phyloP scores from a whole-genome alignment of 2,797 vertebrate species.

The Pampus argenteus region DNA sequence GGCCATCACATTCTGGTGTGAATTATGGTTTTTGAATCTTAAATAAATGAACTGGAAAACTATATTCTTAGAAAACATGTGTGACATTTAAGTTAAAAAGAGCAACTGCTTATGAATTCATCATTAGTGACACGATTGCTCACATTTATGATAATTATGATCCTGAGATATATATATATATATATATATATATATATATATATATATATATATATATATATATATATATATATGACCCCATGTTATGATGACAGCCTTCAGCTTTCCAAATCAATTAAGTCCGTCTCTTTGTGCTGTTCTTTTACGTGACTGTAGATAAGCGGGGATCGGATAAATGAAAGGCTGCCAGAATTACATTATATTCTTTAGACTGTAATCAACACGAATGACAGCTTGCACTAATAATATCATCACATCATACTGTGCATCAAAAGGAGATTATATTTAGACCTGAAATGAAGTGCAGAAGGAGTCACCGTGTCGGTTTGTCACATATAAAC shows the following conservation, averaged over 20 bases:
- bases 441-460: conserved; percentile 14
- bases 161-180: conserved; percentile 22
- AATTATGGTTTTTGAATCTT: neutral
- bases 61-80: neutral
- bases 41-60: neutral
- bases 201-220: too few species aligned
- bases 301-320: conserved; percentile 14
- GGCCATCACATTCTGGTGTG: neutral
- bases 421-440: neutral
- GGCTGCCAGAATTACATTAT: conserved; percentile 23
- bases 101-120: neutral
- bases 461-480: neutral
- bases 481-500: neutral
- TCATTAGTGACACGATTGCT: conserved; percentile 29
- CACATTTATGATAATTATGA: conserved; percentile 32
- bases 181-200: too few species aligned
- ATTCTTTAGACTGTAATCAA: conserved; percentile 19
- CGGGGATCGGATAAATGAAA: conserved; percentile 23
- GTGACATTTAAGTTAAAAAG: conserved; percentile 27
- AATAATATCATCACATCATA: neutral
- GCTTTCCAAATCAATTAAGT: neutral
- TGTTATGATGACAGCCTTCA: conserved; percentile 19
- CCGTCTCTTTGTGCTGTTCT: neutral
- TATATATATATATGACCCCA: conserved; percentile 9
- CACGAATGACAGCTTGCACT: conserved; percentile 22